These are phyloP conservation scores for Crax fasciolata DNA, from an alignment of 2,797 vertebrate genomes.

Conservation along the genomic window DNA sequence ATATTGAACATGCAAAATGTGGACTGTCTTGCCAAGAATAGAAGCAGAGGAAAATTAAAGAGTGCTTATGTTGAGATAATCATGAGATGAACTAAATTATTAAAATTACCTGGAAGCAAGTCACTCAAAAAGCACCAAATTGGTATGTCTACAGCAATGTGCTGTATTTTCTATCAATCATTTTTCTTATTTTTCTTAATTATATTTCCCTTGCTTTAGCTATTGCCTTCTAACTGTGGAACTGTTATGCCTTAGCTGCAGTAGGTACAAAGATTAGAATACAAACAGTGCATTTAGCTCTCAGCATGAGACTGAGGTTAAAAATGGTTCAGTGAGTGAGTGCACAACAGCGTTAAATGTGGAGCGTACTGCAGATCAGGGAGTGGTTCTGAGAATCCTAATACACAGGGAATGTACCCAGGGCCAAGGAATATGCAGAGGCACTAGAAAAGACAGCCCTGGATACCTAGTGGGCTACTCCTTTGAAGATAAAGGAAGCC, in stretches of 20 bases:
- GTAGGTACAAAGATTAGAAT: constrained; percentile 58
- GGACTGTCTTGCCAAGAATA: constrained; percentile 47
- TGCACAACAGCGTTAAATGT: constrained; percentile 15
- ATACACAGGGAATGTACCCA: not conserved
- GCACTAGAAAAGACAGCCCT: constrained; percentile 1
- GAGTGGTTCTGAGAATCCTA: constrained; percentile 16
- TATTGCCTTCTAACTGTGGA: constrained; percentile 48
- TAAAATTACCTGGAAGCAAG: not conserved
- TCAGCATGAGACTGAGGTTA: constrained; percentile 45
- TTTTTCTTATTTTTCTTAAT: constrained; percentile 72
- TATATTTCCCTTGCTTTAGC: constrained; percentile 60
- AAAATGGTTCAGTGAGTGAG: constrained; percentile 54
- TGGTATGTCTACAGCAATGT: constrained; percentile 64
- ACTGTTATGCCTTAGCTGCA: constrained; percentile 37
- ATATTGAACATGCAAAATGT: constrained; percentile 41
- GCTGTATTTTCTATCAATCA: constrained; percentile 66
- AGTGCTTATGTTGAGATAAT: constrained; percentile 73
- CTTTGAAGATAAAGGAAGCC: constrained; percentile 52
- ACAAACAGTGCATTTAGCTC: constrained; percentile 60
- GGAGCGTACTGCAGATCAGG: not conserved
- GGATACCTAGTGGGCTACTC: constrained; percentile 16
- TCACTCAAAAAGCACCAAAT: constrained; percentile 68
- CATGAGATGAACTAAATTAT: constrained; percentile 48
- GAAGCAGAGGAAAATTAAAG: constrained; percentile 68
- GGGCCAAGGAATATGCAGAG: not conserved